These are phyloP conservation scores for Willisornis vidua DNA, from an alignment of 2,113 vertebrate genomes.

Conservation along the genomic window DNA sequence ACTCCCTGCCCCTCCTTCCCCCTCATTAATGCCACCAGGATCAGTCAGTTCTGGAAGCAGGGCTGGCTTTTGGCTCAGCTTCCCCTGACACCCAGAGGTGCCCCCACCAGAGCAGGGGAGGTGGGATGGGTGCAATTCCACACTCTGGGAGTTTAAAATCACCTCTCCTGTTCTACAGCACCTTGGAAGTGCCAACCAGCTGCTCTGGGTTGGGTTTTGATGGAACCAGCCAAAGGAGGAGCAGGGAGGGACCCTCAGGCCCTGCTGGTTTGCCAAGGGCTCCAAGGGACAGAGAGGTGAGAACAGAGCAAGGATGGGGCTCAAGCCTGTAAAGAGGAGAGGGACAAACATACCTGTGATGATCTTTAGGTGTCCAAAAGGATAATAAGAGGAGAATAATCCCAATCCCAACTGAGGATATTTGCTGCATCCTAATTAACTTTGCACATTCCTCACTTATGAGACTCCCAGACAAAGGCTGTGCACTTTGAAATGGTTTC, in stretches of 20 bases:
- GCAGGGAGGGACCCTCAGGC: neutral
- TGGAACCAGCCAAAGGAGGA: neutral
- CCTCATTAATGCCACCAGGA: neutral
- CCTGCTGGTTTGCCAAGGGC: neutral
- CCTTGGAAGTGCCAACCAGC: neutral
- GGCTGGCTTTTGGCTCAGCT: neutral
- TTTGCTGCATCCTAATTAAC: neutral
- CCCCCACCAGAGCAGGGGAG: neutral
- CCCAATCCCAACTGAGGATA: neutral
- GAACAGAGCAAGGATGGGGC: neutral
- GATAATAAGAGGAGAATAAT: neutral
- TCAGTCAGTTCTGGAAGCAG: neutral
- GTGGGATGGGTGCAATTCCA: neutral
- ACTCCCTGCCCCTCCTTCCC: neutral
- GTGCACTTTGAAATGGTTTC: neutral
- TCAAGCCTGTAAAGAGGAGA: neutral
- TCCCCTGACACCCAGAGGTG: neutral
- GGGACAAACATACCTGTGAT: neutral
- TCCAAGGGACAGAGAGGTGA: neutral
- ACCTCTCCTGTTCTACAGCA: neutral
- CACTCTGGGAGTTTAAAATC: neutral
- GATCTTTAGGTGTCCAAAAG: neutral
- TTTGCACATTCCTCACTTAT: neutral
- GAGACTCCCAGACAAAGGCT: neutral
- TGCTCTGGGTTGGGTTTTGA: neutral